Evolutionary conservation across 1,140 invertebrate species (phyloP), one percentile per base, ranked within the genome.

Genomic region (Carposina sasakii): DNA sequence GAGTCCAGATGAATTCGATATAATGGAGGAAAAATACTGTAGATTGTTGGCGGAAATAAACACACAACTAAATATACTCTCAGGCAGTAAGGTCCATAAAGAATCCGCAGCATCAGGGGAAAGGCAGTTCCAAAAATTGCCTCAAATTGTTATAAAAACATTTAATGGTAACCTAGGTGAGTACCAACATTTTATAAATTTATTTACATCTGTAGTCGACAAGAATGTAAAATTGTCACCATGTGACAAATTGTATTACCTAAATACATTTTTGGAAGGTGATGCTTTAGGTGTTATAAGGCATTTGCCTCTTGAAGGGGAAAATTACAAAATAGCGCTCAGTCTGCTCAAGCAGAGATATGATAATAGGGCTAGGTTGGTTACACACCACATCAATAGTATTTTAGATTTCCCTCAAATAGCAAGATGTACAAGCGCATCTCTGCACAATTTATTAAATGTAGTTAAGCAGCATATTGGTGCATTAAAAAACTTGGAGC

Each of bases 141-240:
- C 34, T 9, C 17, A 20, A 19, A 37, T 37, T 5, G 34, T 19
- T 8, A 37, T 37, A 19, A 8, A 15, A 5, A 17, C 17, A 17
- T 37, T 37, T 37, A 19, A 37, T 20, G 34, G 34, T 5, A 37
- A 37, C n/a, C n/a, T n/a, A n/a, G 20, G 16, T 3, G 9, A 51
- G 46, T 54, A 28, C 45, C 49, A 54, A 9, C 52, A 45, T 9
- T 54, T 48, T 17, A 31, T 39, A 10, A 40, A 48, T n/a, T 20
- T 54, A 19, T 48, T 48, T 43, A 44, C 20, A 3, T 39, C 46
- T 9, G 22, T 48, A 2, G 39, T 48, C 10, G 45, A 54, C 30
- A 28, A 15, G n/a, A 44, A 48, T 24, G 15, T 2, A 9, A 21
- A 21, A 9, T 39, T 54, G n/a, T 44, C 51, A 17, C 19, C 37